These are phyloP conservation scores for Ceratina calcarata DNA, from an alignment of 1,140 invertebrate species.

Conservation along the genomic window DNA sequence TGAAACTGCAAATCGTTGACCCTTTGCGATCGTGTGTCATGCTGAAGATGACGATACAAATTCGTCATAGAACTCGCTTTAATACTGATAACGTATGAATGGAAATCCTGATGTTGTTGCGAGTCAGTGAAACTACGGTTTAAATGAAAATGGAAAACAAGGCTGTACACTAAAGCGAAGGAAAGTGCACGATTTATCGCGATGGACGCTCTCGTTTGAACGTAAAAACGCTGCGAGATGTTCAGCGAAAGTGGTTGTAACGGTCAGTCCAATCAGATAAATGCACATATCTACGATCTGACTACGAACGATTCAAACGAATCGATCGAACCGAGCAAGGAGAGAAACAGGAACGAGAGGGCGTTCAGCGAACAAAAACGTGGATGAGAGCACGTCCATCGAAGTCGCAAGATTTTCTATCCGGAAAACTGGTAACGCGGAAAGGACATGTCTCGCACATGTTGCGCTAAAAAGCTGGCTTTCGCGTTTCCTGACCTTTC, in stretches of 20 bases:
- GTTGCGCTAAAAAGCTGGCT: slow-evolving; percentile 36
- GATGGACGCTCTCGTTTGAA: neutral
- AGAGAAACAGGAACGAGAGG: neutral
- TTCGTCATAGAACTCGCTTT: no score
- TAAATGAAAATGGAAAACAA: slow-evolving; percentile 33
- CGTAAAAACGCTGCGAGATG: slow-evolving; percentile 18
- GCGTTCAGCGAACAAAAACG: neutral
- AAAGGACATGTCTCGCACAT: neutral
- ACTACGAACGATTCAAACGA: slow-evolving; percentile 10
- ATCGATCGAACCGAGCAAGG: slow-evolving; percentile 12
- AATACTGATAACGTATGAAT: no score
- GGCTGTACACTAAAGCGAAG: neutral
- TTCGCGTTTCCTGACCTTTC: slow-evolving; percentile 42
- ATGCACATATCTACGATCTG: neutral
- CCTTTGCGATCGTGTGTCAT: no score
- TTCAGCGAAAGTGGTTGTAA: slow-evolving; percentile 35
- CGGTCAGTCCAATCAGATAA: neutral
- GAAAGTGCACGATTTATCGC: slow-evolving; percentile 22
- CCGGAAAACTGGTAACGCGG: no score
- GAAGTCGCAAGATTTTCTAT: no score
- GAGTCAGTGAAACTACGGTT: neutral
- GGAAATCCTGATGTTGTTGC: neutral
- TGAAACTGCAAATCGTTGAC: no score
- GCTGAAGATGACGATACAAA: neutral
- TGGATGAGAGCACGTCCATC: neutral